Evolutionary conservation across 30 jellyfish, hydroid and myxozoan species (phyloP).

Genomic region (Phacellophora camtschatica): DNA sequence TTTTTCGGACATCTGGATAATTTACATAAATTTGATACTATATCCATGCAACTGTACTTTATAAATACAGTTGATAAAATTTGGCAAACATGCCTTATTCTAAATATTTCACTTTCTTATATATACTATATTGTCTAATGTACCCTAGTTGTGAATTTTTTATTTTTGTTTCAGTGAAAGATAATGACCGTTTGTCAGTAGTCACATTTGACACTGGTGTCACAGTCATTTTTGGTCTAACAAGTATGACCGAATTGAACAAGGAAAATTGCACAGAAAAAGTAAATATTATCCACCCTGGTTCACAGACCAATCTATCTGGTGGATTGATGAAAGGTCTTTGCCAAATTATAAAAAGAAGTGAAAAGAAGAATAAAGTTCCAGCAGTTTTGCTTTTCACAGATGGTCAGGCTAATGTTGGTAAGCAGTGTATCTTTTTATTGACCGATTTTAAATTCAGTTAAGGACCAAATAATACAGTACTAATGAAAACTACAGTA

Average conservation of each 20-base stretch:
- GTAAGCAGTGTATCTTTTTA: too few species aligned
- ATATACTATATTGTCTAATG: too few species aligned
- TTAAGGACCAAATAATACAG: too few species aligned
- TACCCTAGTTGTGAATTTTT: background rate
- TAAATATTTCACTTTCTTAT: too few species aligned
- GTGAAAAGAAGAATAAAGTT: slow-evolving; percentile 69
- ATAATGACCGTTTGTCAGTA: slow-evolving; percentile 64
- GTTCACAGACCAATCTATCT: slow-evolving; percentile 77
- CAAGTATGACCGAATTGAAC: slow-evolving; percentile 52
- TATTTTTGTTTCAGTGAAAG: slow-evolving; percentile 48
- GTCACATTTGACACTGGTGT: slow-evolving; percentile 81
- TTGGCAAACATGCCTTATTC: too few species aligned
- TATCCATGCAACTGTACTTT: too few species aligned
- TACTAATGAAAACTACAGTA: too few species aligned
- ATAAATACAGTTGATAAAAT: too few species aligned
- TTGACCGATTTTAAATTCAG: too few species aligned
- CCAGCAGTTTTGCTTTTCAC: slow-evolving; percentile 91
- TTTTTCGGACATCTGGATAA: too few species aligned
- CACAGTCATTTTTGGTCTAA: slow-evolving; percentile 46
- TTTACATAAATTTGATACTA: too few species aligned
- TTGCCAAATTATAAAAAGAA: slow-evolving; percentile 67
- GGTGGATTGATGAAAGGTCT: slow-evolving; percentile 95
- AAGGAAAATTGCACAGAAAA: slow-evolving; percentile 15
- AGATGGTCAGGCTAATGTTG: slow-evolving; percentile 89
- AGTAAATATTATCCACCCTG: slow-evolving; percentile 32